Percentiles rank a stretch among this genome's conserved stretches.
Conservation (phyloP, 2,113 vertebrate genomes). For the Boulengerochromis microlepis region DNA sequence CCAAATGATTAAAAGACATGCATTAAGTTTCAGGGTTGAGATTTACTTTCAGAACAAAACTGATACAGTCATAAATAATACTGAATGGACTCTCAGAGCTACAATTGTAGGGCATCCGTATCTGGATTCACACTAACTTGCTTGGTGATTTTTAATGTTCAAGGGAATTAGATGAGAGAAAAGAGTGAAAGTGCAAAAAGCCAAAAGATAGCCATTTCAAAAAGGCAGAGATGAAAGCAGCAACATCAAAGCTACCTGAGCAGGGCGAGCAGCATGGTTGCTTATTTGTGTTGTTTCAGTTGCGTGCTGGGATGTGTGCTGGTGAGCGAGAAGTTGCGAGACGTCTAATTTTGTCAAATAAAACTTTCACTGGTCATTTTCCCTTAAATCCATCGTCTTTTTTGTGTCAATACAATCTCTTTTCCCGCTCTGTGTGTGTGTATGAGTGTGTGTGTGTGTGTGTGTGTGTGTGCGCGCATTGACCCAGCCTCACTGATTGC, state of each 20-base stretch:
- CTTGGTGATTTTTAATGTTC: neutral
- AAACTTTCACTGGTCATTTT: neutral
- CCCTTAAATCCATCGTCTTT: neutral
- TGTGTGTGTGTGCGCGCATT: neutral
- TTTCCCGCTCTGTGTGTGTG: neutral
- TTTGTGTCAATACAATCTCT: neutral
- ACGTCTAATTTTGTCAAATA: neutral
- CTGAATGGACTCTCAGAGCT: neutral
- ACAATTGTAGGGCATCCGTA: neutral
- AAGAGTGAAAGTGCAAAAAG: neutral
- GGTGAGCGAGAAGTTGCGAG: neutral
- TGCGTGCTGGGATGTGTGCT: neutral
- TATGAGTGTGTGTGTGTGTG: neutral
- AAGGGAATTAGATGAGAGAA: neutral
- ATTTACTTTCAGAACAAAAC: neutral
- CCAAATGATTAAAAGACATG: neutral
- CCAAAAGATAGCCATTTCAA: neutral
- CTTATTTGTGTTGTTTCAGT: neutral
- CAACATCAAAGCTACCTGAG: conserved; percentile 14
- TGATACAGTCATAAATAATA: neutral
- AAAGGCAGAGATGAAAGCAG: conserved; percentile 21
- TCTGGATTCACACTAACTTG: neutral
- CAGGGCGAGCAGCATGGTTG: neutral
- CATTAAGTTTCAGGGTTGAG: neutral
- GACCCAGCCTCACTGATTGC: conserved; percentile 40